Base-by-base conservation (phyloP, 2,797 vertebrate species). In the Hylomyscus alleni region DNA sequence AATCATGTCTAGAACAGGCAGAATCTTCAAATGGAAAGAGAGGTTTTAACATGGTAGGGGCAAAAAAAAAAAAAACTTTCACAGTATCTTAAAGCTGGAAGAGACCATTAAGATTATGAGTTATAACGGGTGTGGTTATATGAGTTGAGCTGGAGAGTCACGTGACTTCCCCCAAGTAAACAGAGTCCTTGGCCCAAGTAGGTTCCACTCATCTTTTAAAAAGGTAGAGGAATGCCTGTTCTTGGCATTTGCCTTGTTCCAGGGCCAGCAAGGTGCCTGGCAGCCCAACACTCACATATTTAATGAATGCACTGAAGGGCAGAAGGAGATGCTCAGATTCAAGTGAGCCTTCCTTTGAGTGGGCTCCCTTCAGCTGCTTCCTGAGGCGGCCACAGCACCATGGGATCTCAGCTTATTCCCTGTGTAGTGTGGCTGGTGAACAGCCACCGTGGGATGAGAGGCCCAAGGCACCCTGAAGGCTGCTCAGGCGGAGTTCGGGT, bases 401-500 rank as follows among this genome's bases (percentile, higher is more conserved):
- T 20, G 17, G 26, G 80, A 69, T n/a, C 77, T 40, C 37, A 1
- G 12, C 73, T 14, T 44, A 22, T 4, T 24, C 56, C 81, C 65
- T 22, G 13, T 34, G 44, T 37, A 15, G 24, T 24, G 6, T 29
- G 65, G 26, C 37, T 47, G 54, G 22, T 47, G 54, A 44, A 24
- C 26, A 34, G 29, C 29, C 72, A 47, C 1, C 1, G 19, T 6
- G 69, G 31, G 2, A 0, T 4, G 20, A 83, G 44, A 29, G 6
- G 8, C 50, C 77, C 44, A 4, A 56, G 34, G 20, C 17, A 44
- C 11, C 34, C 0, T 34, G 72, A 34, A 9, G 19, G 44, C 82
- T 37, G 26, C 47, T 37, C 6, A 24, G 22, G 24, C 10, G 65
- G 26, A 65, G 17, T 24, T 0, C 0, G 12, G 7, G 2, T 6